Base-by-base conservation (phyloP, 2,888 invertebrate species). In the Eucera pruinosa region DNA sequence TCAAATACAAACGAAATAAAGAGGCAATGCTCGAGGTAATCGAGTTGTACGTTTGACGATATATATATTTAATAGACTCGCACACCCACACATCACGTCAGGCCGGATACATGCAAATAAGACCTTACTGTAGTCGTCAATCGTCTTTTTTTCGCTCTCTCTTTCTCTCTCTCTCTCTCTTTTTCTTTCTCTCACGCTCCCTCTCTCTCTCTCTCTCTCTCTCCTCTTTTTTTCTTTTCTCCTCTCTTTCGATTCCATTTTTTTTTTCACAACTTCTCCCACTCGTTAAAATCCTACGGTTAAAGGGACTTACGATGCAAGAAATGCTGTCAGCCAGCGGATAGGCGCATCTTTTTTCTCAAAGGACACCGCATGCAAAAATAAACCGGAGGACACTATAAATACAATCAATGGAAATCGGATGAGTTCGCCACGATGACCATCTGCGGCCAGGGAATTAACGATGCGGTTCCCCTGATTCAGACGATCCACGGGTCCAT, bases 331-430 rank as follows among this genome's bases (percentile, higher is more conserved):
- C 70, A 84, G 75, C 85, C 83, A 80, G 79, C 71, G 67, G 81
- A 84, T 61, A 80, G 77, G 74, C 58, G 75, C 81, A 86, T 85
- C 80, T 79, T 86, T 82, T 36, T 71, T 75, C 72, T 73, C 45
- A 61, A 68, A 58, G 71, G 55, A 69, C 47, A n/a, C 57, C 72
- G 66, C 64, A 74, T 72, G 78, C 83, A 78, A 84, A 86, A 88
- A 85, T 84, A 87, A 83, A 87, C 81, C 67, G 73, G 50, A 47
- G 83, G 80, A 84, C 89, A 90, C 91, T 91, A 91, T 89, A 90
- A 91, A 91, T 91, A 91, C 86, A 86, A 89, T 89, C 86, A 83
- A 89, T 89, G 86, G 83, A 88, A 90, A 90, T 90, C 86, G 87
- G 88, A 88, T 78, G 88, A 83, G 81, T 82, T 80, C 74, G 79